A percentile compares a stretch with the other conserved stretches of the same genome.
Conservation (phyloP, 2,797 vertebrate genomes). For the Notamacropus eugenii region DNA sequence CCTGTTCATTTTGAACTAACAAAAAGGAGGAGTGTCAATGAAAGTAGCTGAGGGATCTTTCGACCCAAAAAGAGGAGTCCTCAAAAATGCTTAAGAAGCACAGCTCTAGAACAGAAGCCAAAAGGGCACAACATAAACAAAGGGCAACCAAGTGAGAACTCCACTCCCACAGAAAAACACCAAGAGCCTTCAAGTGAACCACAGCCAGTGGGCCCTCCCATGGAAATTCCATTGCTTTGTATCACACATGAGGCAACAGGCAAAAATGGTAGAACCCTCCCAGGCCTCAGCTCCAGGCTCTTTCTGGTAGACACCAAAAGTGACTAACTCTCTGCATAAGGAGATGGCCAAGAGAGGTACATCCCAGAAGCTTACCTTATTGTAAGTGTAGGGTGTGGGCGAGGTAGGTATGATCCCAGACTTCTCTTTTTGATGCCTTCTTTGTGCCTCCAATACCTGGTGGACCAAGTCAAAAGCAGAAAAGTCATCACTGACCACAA, state of each 20-base stretch:
- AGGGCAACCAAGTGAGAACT: background rate
- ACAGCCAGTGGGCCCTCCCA: background rate
- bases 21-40: conserved; percentile 30
- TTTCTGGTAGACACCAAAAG: background rate
- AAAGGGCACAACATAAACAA: background rate
- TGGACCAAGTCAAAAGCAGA: conserved; percentile 35
- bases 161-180: background rate
- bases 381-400: conserved; percentile 98
- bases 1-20: background rate
- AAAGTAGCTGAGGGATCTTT: background rate
- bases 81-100: conserved; percentile 8
- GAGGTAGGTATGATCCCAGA: conserved; percentile 99
- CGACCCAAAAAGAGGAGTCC: conserved; percentile 38
- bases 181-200: background rate
- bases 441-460: conserved; percentile 98
- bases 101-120: background rate
- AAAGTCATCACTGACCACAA: conserved; percentile 39
- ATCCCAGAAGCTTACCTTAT: conserved; percentile 89
- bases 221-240: conserved; percentile 33
- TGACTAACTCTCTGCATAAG: background rate
- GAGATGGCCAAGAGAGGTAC: background rate
- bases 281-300: background rate
- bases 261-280: conserved; percentile 14
- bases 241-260: conserved; percentile 31
- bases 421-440: conserved; percentile 99